Evolutionary conservation across 2,888 invertebrate genomes (phyloP), one percentile per base, ranked within the genome.

Genomic region (Melinaea marsaeus): DNA sequence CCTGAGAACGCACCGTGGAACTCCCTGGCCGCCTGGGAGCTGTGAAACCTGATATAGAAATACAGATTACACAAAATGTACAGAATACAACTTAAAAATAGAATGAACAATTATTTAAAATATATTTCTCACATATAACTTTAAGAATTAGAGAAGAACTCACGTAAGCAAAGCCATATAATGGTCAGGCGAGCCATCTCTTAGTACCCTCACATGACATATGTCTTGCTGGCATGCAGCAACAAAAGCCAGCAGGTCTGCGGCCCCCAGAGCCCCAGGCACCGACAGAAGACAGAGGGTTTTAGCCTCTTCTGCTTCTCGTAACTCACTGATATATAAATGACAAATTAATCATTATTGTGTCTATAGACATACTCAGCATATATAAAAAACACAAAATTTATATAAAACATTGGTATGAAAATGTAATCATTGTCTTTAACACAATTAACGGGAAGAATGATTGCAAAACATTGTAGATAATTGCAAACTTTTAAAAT

Each of bases 91-190:
- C 11, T 58, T 13, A 2, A 13, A n/a, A 22, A 4, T 54, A 58
- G 33, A 55, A 60, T 34, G 34, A 22, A 57, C 42, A n/a, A 45
- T 35, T 7, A 59, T 51, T 57, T 1, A 54, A 4, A 6, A 37
- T 37, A 37, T 37, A 7, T 37, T 37, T 6, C 7, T 7, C 37
- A 37, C 37, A 6, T 37, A 4, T 37, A 7, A 37, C 4, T 37
- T 37, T 37, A 1, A 42, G 11, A 9, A 9, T 42, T 42, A 42
- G 7, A 42, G 3, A 9, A 42, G 9, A 42, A 67, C 92, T 91
- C 80, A 98, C 92, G 97, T 98, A 47, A 99, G 90, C 34, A 99
- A 88, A 55, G 98, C 97, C 99, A 99, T 99, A 79, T 99, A 99
- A 81, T 98, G 98, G 86, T 99, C 99, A 0, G 98, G 98, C 32